These are phyloP conservation scores for Anadara kagoshimensis DNA, from an alignment of 1,140 invertebrate genomes.

Conservation along the genomic window DNA sequence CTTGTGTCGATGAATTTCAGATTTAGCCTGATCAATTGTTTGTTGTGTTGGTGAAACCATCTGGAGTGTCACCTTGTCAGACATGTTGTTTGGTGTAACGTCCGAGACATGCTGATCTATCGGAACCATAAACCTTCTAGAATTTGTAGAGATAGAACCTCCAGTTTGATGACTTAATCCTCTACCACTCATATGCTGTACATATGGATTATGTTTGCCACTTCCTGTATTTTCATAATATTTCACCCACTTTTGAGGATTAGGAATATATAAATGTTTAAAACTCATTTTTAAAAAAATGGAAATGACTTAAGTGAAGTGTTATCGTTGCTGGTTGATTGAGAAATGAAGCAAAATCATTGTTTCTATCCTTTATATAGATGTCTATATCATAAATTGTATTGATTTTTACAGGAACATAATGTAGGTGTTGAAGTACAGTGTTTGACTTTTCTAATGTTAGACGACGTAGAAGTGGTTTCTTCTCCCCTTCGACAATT, in stretches of 20 bases:
- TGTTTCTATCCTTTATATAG: constrained; percentile 35
- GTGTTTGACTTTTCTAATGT: constrained; percentile 15
- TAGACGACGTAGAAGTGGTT: constrained; percentile 20
- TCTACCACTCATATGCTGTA: not conserved
- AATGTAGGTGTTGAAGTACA: constrained; percentile 38
- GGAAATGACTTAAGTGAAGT: constrained; percentile 48
- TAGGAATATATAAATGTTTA: constrained; percentile 22
- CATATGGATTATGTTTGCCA: constrained; percentile 9
- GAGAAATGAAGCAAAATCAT: constrained; percentile 40
- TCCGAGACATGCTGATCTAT: not conserved
- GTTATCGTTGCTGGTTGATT: constrained; percentile 26
- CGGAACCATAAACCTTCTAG: too few relatives aligned
- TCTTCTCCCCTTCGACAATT: constrained; percentile 32
- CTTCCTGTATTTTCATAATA: constrained; percentile 11
- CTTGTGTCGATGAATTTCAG: constrained; percentile 6
- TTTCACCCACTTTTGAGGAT: constrained; percentile 8
- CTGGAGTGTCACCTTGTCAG: constrained; percentile 4
- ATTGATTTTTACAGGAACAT: constrained; percentile 32
- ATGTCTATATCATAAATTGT: constrained; percentile 35
- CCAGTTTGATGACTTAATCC: too few relatives aligned
- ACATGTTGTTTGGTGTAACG: not conserved
- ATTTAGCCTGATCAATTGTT: constrained; percentile 26
- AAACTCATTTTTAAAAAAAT: constrained; percentile 30
- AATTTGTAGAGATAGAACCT: too few relatives aligned
- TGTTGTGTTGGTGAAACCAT: constrained; percentile 26